phyloP scores from a whole-genome alignment of 2,888 invertebrate genomes.

The Azorinus chamasolen region DNA sequence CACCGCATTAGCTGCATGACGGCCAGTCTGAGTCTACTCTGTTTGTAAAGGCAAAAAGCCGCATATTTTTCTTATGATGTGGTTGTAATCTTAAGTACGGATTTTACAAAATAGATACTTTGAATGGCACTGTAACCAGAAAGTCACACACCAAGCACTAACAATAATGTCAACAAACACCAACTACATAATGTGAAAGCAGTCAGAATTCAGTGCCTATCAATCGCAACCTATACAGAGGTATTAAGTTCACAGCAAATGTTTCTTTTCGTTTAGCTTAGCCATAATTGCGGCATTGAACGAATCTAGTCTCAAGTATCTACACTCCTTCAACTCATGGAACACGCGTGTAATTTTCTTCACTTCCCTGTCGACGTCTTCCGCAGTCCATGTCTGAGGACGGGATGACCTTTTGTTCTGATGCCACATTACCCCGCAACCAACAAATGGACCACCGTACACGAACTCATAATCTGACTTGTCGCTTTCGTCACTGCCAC shows the following conservation, averaged over 20 bases:
- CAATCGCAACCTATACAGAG: no score
- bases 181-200: no score
- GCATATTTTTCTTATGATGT: no score
- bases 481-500: constrained; percentile 36
- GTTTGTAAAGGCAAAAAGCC: no score
- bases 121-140: no score
- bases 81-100: no score
- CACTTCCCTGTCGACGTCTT: constrained; percentile 59
- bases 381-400: constrained; percentile 38
- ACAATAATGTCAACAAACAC: no score
- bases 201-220: no score
- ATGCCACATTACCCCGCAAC: constrained; percentile 62
- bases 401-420: constrained; percentile 21
- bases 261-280: constrained; percentile 35
- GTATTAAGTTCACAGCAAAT: not conserved
- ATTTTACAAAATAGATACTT: no score
- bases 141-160: no score
- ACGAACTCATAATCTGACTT: constrained; percentile 45
- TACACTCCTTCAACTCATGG: constrained; percentile 59
- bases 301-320: constrained; percentile 50
- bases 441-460: constrained; percentile 58
- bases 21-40: no score
- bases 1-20: no score
- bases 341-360: constrained; percentile 53
- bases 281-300: constrained; percentile 62